Conservation (phyloP, 2,113 vertebrate genomes). For the Nyctereutes procyonoides region DNA sequence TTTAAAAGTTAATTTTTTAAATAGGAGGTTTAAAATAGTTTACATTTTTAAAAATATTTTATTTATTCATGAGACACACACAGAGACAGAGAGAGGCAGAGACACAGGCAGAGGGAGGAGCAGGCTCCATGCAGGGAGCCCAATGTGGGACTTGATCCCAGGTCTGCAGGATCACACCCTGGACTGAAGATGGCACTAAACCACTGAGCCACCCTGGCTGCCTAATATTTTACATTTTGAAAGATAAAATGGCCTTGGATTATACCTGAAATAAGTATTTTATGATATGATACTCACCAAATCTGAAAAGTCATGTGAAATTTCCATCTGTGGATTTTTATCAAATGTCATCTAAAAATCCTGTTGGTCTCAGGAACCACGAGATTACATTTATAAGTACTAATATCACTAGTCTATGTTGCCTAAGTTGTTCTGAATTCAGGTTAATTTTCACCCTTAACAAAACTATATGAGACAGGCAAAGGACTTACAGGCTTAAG, state of each 20-base stretch:
- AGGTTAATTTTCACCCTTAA: background rate
- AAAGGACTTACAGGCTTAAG: conserved; percentile 1
- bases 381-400: background rate
- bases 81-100: no score
- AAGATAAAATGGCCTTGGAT: background rate
- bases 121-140: no score
- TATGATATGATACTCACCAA: background rate
- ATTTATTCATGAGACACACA: no score
- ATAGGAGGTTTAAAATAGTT: conserved; percentile 11
- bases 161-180: no score
- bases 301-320: background rate
- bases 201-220: no score
- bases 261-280: conserved; percentile 23
- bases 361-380: background rate
- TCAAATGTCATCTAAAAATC: background rate
- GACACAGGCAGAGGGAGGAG: no score
- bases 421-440: background rate
- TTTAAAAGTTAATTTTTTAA: conserved; percentile 33
- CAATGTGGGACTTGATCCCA: no score
- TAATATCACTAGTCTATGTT: background rate
- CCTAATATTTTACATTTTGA: background rate
- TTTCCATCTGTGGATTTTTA: conserved; percentile 41
- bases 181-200: no score
- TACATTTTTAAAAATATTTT: background rate
- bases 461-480: background rate